A percentile compares a stretch with the other conserved stretches of the same genome.
Conservation (phyloP, 2,113 vertebrate species). For the Cavia aperea region DNA sequence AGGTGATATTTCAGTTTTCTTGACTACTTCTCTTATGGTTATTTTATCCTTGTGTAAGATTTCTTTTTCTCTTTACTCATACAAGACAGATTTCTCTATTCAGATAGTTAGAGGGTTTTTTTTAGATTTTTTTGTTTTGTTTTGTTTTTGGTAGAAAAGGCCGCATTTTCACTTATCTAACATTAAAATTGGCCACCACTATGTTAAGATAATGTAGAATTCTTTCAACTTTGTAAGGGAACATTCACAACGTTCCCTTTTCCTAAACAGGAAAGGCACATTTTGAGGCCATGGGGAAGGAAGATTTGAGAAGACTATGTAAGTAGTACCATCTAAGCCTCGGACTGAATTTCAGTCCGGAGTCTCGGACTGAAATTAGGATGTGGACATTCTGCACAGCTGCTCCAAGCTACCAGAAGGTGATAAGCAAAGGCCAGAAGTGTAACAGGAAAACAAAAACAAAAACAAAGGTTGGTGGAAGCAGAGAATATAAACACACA, state of each 20-base stretch:
- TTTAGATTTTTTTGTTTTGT: background rate
- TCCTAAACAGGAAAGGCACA: constrained; percentile 1
- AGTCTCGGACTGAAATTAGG: background rate
- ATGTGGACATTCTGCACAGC: background rate
- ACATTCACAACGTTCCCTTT: constrained; percentile 36
- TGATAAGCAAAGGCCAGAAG: background rate
- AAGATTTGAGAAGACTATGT: background rate
- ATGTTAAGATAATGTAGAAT: constrained; percentile 44
- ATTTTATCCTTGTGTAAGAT: constrained; percentile 40
- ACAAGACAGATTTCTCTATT: background rate
- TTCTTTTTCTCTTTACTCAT: constrained; percentile 38
- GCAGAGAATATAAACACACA: background rate
- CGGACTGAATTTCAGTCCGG: background rate
- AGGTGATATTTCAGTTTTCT: constrained; percentile 53
- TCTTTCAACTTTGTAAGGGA: background rate
- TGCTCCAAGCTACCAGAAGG: background rate
- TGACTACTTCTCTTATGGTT: constrained; percentile 45
- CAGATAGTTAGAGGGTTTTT: background rate
- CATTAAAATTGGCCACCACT: constrained; percentile 57
- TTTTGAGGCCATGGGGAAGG: background rate
- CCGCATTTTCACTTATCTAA: constrained; percentile 36
- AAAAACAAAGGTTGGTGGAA: background rate
- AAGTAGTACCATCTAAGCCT: background rate
- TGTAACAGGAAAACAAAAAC: background rate
- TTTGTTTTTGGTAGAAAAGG: background rate